A percentile compares a stretch with the other conserved stretches of the same genome.
These are phyloP conservation scores for Enteromius treurensis DNA, from an alignment of 2,797 vertebrate species.

Conservation along the genomic window DNA sequence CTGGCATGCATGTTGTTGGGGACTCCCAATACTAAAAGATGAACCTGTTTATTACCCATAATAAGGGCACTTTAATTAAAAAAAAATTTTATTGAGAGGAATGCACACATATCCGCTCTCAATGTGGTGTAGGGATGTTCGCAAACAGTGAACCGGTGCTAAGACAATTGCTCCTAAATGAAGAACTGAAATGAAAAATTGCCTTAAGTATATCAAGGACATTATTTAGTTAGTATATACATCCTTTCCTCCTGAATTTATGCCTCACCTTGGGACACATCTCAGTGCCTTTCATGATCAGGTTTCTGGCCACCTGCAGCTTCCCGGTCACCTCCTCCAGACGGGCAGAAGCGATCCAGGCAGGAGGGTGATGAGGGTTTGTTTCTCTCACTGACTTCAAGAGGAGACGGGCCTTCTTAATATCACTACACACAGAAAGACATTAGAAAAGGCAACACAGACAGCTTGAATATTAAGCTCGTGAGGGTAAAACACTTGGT, in stretches of 20 bases:
- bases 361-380: slow-evolving; percentile 96
- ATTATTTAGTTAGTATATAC: background rate
- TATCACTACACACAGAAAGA: slow-evolving; percentile 80
- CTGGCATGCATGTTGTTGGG: no score
- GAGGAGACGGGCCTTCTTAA: slow-evolving; percentile 96
- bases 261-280: slow-evolving; percentile 96
- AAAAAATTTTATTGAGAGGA: background rate
- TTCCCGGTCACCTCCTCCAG: slow-evolving; percentile 98
- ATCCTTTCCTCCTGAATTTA: background rate
- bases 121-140: background rate
- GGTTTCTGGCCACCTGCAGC: slow-evolving; percentile 94
- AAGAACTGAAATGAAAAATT: background rate
- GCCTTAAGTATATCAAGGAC: background rate
- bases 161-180: background rate
- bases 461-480: background rate
- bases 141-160: background rate
- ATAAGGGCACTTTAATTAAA: no score
- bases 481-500: slow-evolving; percentile 54
- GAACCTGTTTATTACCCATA: no score
- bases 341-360: slow-evolving; percentile 97
- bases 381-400: slow-evolving; percentile 97
- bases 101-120: background rate
- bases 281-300: slow-evolving; percentile 99
- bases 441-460: background rate
- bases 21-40: no score